These are phyloP conservation scores for Notospermus geniculatus DNA, from an alignment of 1,140 invertebrate genomes.

Conservation along the genomic window DNA sequence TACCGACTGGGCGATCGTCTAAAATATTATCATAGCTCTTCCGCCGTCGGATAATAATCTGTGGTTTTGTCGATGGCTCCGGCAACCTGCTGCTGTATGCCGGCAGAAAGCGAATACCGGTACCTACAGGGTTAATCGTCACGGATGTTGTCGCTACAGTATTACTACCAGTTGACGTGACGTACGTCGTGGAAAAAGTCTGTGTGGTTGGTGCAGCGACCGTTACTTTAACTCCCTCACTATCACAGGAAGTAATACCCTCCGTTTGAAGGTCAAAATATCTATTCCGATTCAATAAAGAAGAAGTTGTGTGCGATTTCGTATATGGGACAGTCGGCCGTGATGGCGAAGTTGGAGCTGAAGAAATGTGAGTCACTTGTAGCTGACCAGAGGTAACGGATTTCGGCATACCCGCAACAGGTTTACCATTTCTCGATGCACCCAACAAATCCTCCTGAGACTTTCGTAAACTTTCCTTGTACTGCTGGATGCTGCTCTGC, in stretches of 20 bases:
- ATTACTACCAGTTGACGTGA: background rate
- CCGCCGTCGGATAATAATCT: slow-evolving; percentile 5
- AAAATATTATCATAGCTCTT: slow-evolving; percentile 8
- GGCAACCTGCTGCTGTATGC: background rate
- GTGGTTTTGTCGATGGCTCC: background rate
- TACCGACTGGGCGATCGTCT: background rate
- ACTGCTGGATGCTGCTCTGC: background rate
- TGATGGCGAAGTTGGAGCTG: background rate
- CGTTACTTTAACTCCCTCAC: no score
- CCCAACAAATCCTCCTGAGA: slow-evolving; percentile 8
- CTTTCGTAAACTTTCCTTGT: slow-evolving; percentile 9
- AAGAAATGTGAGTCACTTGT: background rate
- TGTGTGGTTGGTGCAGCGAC: background rate
- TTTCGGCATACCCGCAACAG: background rate
- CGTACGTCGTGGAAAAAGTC: slow-evolving; percentile 3
- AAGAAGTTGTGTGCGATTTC: no score
- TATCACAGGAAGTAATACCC: background rate
- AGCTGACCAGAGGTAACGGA: background rate
- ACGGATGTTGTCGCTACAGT: background rate
- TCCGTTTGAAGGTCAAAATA: no score
- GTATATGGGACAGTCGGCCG: no score
- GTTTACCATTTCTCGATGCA: background rate
- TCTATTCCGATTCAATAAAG: no score
- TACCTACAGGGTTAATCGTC: no score
- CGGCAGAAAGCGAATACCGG: background rate